These are phyloP conservation scores for Meiosimyza platycephala DNA, from an alignment of 2,888 invertebrate genomes.

Conservation along the genomic window DNA sequence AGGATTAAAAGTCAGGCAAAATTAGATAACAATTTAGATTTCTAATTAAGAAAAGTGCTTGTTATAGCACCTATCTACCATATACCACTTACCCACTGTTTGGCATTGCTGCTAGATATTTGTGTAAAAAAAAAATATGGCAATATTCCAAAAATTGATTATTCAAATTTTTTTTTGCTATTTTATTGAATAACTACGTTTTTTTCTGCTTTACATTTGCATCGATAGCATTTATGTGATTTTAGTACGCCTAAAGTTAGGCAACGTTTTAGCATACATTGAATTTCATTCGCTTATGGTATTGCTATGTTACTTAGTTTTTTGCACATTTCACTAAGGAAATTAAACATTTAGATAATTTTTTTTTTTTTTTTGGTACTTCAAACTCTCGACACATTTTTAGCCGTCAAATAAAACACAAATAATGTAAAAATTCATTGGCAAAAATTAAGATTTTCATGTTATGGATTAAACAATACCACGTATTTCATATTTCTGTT, in stretches of 20 bases:
- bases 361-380: no score
- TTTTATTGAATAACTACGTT: neutral
- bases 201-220: neutral
- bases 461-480: neutral
- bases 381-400: no score
- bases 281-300: neutral
- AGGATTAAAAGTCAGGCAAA: neutral
- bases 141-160: constrained; percentile 33
- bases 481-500: constrained; percentile 8
- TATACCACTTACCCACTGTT: constrained; percentile 27
- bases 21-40: neutral
- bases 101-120: constrained; percentile 26
- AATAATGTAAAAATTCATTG: no score
- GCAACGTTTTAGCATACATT: constrained; percentile 8
- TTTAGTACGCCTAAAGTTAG: constrained; percentile 21
- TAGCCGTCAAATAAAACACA: no score
- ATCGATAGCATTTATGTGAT: neutral
- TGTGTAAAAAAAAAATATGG: constrained; percentile 4
- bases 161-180: constrained; percentile 12
- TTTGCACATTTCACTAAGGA: no score
- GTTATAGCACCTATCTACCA: neutral
- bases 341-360: no score
- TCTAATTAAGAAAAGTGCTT: neutral
- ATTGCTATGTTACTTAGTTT: no score
- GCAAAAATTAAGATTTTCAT: no score